A percentile compares a stretch with the other conserved stretches of the same genome.
These are phyloP conservation scores for Amblyopsis hoosieri DNA, from an alignment of 2,797 vertebrate genomes.

Conservation along the genomic window DNA sequence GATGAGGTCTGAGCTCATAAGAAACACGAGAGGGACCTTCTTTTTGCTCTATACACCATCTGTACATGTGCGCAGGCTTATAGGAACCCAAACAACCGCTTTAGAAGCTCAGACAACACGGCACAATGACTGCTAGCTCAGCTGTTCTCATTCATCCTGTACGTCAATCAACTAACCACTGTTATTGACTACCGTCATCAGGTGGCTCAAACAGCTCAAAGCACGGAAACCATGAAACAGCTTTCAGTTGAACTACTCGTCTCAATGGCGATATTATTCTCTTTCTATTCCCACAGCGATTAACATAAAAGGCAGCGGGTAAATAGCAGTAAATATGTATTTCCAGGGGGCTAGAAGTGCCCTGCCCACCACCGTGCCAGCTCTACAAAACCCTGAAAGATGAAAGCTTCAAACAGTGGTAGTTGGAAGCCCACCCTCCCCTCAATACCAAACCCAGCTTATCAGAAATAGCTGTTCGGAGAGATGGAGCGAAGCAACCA, in stretches of 20 bases:
- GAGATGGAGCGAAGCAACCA: constrained; percentile 41
- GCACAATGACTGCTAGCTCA: background rate
- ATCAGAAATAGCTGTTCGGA: constrained; percentile 63
- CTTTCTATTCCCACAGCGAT: constrained; percentile 34
- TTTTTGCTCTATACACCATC: too few relatives aligned
- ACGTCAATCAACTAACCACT: background rate
- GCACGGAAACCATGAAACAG: background rate
- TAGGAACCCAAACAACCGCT: constrained; percentile 1
- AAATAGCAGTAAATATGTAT: constrained; percentile 53
- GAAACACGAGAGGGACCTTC: too few relatives aligned
- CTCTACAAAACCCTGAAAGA: constrained; percentile 15
- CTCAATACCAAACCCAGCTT: background rate
- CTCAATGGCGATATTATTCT: constrained; percentile 21
- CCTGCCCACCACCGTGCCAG: constrained; percentile 43
- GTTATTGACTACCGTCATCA: background rate
- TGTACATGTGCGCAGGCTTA: too few relatives aligned
- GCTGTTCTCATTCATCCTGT: constrained; percentile 1
- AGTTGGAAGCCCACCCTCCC: constrained; percentile 26
- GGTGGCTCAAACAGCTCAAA: too few relatives aligned
- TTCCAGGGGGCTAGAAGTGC: constrained; percentile 27
- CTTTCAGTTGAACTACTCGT: constrained; percentile 33
- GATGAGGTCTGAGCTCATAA: too few relatives aligned
- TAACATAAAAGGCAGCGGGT: constrained; percentile 47
- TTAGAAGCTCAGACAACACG: constrained; percentile 11
- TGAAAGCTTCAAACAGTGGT: constrained; percentile 50